Evolutionary conservation across 2,797 vertebrate genomes (phyloP).

Genomic region (Eulemur albifrons): DNA sequence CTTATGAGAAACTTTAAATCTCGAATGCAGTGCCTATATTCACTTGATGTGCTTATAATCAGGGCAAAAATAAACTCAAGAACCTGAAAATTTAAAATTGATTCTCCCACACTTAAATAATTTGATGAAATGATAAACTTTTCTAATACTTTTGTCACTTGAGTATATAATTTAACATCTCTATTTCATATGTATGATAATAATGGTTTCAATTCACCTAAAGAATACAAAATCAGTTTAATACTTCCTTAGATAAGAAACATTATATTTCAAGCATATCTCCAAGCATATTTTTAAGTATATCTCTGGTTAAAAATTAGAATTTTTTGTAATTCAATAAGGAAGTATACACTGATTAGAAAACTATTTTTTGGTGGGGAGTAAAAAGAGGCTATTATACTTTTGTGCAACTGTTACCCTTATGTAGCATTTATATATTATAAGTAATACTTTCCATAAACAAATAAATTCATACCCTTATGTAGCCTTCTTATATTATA

Average conservation of each 20-base stretch:
- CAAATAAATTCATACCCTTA: background rate
- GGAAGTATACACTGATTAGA: background rate
- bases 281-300: background rate
- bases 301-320: background rate
- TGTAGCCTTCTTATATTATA: background rate
- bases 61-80: background rate
- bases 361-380: background rate
- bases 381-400: background rate
- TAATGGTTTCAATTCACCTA: background rate
- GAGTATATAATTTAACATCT: background rate
- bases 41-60: too few relatives aligned
- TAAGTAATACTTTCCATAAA: background rate
- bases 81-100: background rate
- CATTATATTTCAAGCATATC: background rate
- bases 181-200: background rate
- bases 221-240: background rate
- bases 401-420: background rate
- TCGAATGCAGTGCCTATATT: background rate
- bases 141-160: background rate
- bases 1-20: background rate
- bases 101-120: background rate
- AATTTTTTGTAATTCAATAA: background rate
- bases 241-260: constrained; percentile 19
- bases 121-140: background rate
- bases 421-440: background rate